phyloP scores from a whole-genome alignment of 2,113 vertebrate species.

The Tragelaphus buxtoni region DNA sequence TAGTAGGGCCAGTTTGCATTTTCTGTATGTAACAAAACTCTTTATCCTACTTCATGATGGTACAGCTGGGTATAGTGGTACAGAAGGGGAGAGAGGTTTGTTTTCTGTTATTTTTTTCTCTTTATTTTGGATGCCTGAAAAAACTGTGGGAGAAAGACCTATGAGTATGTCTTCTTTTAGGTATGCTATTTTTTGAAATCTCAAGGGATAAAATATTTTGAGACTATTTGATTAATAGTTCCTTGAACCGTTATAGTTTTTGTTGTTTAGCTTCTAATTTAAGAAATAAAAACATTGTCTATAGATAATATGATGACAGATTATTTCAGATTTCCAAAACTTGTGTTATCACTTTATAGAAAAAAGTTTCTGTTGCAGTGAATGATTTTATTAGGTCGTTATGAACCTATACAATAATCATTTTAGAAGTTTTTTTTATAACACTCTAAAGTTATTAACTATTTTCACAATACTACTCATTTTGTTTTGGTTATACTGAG shows the following conservation, averaged over 20 bases:
- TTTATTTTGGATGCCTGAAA: background rate
- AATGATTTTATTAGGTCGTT: background rate
- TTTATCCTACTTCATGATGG: background rate
- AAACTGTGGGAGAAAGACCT: background rate
- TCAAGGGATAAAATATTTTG: background rate
- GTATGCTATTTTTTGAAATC: background rate
- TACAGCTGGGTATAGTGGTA: background rate
- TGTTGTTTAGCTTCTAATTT: background rate
- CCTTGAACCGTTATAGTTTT: background rate
- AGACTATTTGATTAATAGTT: slow-evolving; percentile 13
- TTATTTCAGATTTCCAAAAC: slow-evolving; percentile 11
- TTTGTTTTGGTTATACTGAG: background rate
- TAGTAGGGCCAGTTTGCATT: background rate
- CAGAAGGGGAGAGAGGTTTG: background rate
- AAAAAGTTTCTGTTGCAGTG: background rate
- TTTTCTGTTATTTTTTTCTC: background rate
- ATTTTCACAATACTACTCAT: background rate
- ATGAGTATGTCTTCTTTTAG: background rate
- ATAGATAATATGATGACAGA: background rate
- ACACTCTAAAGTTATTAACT: background rate
- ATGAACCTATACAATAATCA: background rate
- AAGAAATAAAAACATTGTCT: background rate
- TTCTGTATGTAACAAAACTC: background rate
- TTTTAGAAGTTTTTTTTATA: background rate
- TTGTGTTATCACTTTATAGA: background rate